Evolutionary conservation across 2,113 vertebrate genomes (phyloP).

Genomic region (Bostrychus sinensis): DNA sequence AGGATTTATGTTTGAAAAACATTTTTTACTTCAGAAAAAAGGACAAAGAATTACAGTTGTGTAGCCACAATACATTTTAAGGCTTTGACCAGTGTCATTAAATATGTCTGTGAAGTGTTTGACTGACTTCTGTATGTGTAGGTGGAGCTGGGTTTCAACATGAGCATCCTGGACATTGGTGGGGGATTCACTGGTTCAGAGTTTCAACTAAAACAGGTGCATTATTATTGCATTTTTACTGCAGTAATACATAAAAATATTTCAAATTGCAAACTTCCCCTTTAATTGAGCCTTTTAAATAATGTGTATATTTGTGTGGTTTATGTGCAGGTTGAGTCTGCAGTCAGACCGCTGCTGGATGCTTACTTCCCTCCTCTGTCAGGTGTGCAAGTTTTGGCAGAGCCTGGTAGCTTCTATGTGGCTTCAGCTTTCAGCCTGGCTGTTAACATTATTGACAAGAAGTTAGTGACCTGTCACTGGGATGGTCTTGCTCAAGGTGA

Average conservation of each 20-base stretch:
- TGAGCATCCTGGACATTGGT: constrained; percentile 95
- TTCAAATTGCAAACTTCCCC: background rate
- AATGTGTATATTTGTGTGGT: background rate
- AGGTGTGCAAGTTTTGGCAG: constrained; percentile 90
- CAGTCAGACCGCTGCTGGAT: constrained; percentile 88
- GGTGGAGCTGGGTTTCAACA: constrained; percentile 94
- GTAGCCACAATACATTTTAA: too few species aligned
- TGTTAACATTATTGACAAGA: constrained; percentile 92
- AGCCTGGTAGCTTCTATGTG: constrained; percentile 92
- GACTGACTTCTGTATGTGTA: constrained; percentile 53
- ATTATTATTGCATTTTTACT: background rate
- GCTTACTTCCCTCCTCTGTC: constrained; percentile 90
- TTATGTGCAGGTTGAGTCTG: constrained; percentile 82
- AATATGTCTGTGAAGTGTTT: too few species aligned
- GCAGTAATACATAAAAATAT: background rate
- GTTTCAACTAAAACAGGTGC: constrained; percentile 91
- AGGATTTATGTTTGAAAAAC: too few species aligned
- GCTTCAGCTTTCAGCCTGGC: constrained; percentile 93
- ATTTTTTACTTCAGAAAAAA: background rate
- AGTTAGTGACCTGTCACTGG: constrained; percentile 82
- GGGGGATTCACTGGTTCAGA: constrained; percentile 93
- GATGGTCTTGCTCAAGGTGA: constrained; percentile 83
- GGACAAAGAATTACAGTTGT: too few species aligned
- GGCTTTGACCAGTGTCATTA: background rate
- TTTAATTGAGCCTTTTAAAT: background rate